These are phyloP conservation scores for Lacerta viridis DNA, from an alignment of 2,797 vertebrate species.

Conservation along the genomic window DNA sequence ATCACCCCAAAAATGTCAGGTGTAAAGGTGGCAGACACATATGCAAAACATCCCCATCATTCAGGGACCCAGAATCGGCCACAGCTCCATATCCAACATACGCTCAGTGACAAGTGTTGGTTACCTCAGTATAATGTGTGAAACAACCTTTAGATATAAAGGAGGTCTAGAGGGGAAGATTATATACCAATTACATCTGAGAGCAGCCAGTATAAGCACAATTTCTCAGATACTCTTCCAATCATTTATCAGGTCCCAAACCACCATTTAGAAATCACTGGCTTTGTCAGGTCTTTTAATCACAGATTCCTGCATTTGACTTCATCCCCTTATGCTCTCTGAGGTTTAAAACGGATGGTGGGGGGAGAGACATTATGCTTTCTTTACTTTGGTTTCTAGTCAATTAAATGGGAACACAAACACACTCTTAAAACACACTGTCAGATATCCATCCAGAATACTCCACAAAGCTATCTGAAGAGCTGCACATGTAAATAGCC, in stretches of 20 bases:
- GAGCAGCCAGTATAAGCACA: not conserved
- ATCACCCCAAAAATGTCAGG: not conserved
- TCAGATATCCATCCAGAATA: not conserved
- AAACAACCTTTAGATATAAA: constrained; percentile 9
- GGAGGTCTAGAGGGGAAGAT: constrained; percentile 5
- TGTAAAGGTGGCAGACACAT: not conserved
- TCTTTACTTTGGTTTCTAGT: not conserved
- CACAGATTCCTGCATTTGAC: not conserved
- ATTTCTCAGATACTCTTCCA: constrained; percentile 7
- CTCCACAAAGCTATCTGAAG: not conserved
- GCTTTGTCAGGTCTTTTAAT: constrained; percentile 7
- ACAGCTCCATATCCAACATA: not conserved
- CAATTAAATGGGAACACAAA: not conserved
- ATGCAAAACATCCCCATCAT: not conserved
- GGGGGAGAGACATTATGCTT: not conserved
- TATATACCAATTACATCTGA: constrained; percentile 22
- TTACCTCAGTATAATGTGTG: not conserved
- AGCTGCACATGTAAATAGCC: not conserved
- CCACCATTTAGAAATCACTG: constrained; percentile 4
- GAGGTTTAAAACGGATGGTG: not conserved
- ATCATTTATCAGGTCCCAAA: constrained; percentile 10
- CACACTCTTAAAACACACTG: not conserved
- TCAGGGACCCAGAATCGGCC: not conserved
- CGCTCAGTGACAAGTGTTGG: not conserved
- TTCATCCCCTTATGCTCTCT: not conserved